Base-by-base conservation (phyloP, 53 echinoderm and acorn worm genomes). In the Mesocentrotus franciscanus region DNA sequence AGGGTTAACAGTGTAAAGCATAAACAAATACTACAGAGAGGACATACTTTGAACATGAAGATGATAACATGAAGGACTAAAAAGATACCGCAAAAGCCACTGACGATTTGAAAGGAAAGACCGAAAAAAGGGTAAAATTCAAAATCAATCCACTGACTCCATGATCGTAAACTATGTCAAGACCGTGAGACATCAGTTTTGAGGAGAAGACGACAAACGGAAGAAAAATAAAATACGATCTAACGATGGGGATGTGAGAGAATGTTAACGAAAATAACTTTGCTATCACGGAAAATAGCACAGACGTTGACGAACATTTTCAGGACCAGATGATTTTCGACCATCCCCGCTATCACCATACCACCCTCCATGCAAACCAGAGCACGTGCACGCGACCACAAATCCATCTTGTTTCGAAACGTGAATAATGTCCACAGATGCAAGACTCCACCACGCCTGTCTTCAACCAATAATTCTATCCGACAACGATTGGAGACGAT, bases 381-480 rank as follows among this genome's bases (percentile, higher is more conserved):
- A 24, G 20, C 58, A 56, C n/a, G 27, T 58, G 27, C 87, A 87
- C 87, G 87, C 87, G 14, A 87, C 57, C 87, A 57, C n/a, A 87
- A 26, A 57, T 58, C 27, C 56, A 58, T n/a, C 13, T 58, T 11
- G 55, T n/a, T 57, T 87, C 8, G 29, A 27, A 57, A 87, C 26
- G 57, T 87, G 87, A 87, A 87, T 58, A 58, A 87, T 87, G 8
- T 11, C n/a, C 58, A 57, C 87, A 87, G 87, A 87, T 87, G 87
- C 58, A 34, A 58, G 56, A 87, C 58, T 87, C 87, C 59, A 56
- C 58, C 58, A 10, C 87, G 58, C 87, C 59, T 58, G 58, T 59
- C 87, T 27, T 58, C 49, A 4, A 87, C 87, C 58, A 26, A 57
- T 87, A 56, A 87, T 18, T 56, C 22, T n/a, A n/a, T 24, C 59